Evolutionary conservation across 2,113 vertebrate genomes (phyloP).

Genomic region (Cettia cetti): DNA sequence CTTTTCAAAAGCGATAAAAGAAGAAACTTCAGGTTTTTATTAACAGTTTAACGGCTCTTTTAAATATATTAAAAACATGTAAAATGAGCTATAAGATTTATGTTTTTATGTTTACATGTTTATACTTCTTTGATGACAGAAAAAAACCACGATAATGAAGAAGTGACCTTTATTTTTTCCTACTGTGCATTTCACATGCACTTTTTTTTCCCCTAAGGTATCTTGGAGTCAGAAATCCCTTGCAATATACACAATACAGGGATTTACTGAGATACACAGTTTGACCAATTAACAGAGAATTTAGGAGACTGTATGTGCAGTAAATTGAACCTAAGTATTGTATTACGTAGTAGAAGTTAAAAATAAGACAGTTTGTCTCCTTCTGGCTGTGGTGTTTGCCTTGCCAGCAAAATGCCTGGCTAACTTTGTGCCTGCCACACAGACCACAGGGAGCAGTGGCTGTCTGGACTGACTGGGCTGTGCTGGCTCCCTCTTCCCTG

Average conservation of each 20-base stretch:
- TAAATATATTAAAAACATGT: conserved; percentile 20
- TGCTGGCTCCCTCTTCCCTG: neutral
- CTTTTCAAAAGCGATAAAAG: conserved; percentile 26
- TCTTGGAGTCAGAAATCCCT: neutral
- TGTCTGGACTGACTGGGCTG: neutral
- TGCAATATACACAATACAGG: neutral
- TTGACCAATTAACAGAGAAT: neutral
- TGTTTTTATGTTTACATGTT: neutral
- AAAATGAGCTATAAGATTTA: neutral
- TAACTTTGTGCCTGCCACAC: neutral
- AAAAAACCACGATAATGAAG: neutral
- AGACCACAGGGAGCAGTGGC: neutral
- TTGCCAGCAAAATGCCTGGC: neutral
- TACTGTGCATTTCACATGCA: neutral
- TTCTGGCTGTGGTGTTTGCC: neutral
- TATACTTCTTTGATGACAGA: neutral
- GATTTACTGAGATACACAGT: neutral
- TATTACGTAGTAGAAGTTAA: neutral
- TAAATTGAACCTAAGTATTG: neutral
- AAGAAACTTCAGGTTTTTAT: neutral
- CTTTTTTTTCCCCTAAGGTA: neutral
- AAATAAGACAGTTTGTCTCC: neutral
- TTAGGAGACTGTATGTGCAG: neutral
- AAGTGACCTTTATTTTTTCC: neutral
- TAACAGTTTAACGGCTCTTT: neutral